Percentiles rank a stretch among this genome's conserved stretches.
Conservation (phyloP, 1,140 invertebrate genomes). For the Listronotus oregonensis region DNA sequence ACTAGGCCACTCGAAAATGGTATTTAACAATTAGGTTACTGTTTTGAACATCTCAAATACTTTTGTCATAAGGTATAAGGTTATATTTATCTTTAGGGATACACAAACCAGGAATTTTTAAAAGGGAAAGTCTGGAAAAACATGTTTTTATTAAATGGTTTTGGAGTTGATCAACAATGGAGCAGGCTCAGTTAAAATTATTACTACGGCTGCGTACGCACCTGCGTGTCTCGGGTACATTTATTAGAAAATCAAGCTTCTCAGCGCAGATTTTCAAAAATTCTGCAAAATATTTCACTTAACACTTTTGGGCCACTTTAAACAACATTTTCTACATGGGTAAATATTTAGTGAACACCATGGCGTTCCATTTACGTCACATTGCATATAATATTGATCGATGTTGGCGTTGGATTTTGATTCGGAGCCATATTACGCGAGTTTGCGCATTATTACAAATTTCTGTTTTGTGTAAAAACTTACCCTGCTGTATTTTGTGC, state of each 20-base stretch:
- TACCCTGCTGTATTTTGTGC: not conserved
- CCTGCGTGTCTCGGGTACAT: conserved; percentile 72
- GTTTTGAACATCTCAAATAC: no score
- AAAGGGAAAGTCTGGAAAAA: conserved; percentile 8
- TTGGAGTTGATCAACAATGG: conserved; percentile 52
- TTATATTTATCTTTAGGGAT: no score
- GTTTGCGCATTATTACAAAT: conserved; percentile 49
- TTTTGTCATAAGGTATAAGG: no score
- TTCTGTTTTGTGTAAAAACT: not conserved
- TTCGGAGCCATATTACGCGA: conserved; percentile 53
- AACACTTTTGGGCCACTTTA: conserved; percentile 42
- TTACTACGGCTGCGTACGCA: conserved; percentile 87
- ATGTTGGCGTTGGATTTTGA: conserved; percentile 53
- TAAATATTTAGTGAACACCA: conserved; percentile 49
- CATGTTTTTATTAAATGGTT: conserved; percentile 41
- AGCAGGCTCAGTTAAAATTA: conserved; percentile 83
- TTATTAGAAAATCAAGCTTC: conserved; percentile 55
- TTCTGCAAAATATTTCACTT: conserved; percentile 41
- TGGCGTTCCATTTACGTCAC: conserved; percentile 55
- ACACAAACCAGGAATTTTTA: not conserved
- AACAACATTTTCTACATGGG: conserved; percentile 40
- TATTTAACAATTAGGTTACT: conserved; percentile 15
- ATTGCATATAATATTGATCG: conserved; percentile 55
- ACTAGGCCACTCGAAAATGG: conserved; percentile 21
- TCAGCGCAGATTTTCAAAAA: conserved; percentile 47